Base-by-base conservation (phyloP, 1,140 invertebrate species). In the Ladona fulva region DNA sequence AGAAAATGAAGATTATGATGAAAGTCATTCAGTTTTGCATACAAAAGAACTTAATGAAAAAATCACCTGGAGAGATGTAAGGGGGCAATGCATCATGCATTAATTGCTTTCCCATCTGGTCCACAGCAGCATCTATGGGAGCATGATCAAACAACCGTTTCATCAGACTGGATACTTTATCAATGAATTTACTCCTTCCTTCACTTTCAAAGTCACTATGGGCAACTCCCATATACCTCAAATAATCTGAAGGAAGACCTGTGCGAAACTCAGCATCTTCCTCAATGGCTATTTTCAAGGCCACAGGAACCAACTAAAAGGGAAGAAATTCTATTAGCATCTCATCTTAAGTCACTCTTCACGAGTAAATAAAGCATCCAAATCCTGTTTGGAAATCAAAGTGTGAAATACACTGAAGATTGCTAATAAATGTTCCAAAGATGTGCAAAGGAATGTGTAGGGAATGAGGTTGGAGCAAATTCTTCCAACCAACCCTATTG, bases 11-110 rank as follows among this genome's bases (percentile, higher is more conserved):
- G n/a, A n/a, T n/a, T n/a, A n/a, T n/a, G n/a, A n/a, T n/a, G n/a
- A n/a, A n/a, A n/a, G n/a, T n/a, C n/a, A n/a, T n/a, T n/a, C n/a
- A n/a, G n/a, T n/a, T n/a, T n/a, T n/a, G n/a, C n/a, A n/a, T n/a
- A n/a, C n/a, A n/a, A n/a, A n/a, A n/a, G n/a, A n/a, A n/a, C n/a
- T n/a, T 25, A 75, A 11, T 37, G 19, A 75, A 37, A 5, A 29
- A 75, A 37, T 74, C 82, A 89, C 88, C 83, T 80, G 89, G 83
- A 66, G 85, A 87, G 0, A 97, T 83, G 52, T 91, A 86, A 0
- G 96, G 96, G 0, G 97, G 97, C 75, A 98, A 83, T n/a, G 92
- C 92, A 84, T 95, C 93, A 81, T 95, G 92, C 80, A 97, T 92
- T 80, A 92, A 94, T 78, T 90, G 88, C 81, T 92, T 94, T 0